Evolutionary conservation across 1,140 invertebrate genomes (phyloP).

Genomic region (Phenacoccus solenopsis): DNA sequence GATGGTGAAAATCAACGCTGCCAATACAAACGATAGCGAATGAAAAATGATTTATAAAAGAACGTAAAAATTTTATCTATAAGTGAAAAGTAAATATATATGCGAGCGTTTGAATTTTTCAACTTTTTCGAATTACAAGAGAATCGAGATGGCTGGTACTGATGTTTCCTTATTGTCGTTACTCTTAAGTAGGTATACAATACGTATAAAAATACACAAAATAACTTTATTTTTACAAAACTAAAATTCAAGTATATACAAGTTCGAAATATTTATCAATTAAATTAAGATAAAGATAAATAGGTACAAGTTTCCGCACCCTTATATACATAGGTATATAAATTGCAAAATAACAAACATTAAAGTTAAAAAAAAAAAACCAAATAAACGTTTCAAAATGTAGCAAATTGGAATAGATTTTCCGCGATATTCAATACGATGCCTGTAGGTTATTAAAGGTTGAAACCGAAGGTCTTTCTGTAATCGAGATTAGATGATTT

Average conservation of each 20-base stretch:
- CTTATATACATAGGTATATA: no score
- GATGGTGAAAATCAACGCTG: background rate
- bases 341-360: no score
- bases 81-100: background rate
- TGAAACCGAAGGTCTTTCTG: no score
- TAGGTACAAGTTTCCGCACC: no score
- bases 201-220: background rate
- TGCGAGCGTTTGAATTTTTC: background rate
- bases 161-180: background rate
- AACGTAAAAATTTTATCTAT: slow-evolving; percentile 3
- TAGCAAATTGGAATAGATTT: no score
- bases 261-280: background rate
- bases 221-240: background rate
- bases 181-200: background rate
- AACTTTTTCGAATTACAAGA: background rate
- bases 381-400: no score
- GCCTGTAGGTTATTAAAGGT: no score
- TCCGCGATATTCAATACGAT: no score
- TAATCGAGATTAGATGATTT: no score
- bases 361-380: no score
- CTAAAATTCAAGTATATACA: background rate
- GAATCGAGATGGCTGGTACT: no score
- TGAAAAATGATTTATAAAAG: slow-evolving; percentile 3
- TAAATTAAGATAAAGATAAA: no score
- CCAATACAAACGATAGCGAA: background rate